These are phyloP conservation scores for Idaea straminata DNA, from an alignment of 2,888 invertebrate genomes.

Conservation along the genomic window DNA sequence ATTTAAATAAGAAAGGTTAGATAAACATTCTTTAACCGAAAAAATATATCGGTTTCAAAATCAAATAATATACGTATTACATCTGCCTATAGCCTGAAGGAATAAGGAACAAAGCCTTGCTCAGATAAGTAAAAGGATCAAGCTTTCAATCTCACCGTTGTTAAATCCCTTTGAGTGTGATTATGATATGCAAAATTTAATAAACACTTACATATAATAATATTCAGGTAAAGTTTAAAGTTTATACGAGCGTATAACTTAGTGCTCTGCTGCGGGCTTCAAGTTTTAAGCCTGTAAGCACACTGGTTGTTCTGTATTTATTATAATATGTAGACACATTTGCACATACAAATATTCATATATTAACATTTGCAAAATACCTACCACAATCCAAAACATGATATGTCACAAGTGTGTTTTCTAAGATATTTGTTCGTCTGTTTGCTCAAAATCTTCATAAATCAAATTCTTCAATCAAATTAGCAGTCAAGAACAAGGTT, in stretches of 20 bases:
- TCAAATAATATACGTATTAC: not conserved
- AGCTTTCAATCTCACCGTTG: not conserved
- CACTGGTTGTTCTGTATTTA: not conserved
- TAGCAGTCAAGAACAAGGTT: too few species aligned
- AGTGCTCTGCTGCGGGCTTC: not conserved
- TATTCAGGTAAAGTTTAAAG: constrained; percentile 4
- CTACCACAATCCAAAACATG: too few species aligned
- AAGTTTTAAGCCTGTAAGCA: constrained; percentile 2
- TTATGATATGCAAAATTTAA: not conserved
- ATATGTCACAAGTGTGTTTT: too few species aligned
- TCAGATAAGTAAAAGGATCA: not conserved
- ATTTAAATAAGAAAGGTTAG: not conserved
- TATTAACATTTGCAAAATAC: too few species aligned
- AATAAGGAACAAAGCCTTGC: not conserved
- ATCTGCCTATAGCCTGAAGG: not conserved
- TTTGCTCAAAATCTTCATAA: too few species aligned
- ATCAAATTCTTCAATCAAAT: too few species aligned
- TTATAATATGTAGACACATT: not conserved
- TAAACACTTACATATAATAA: constrained; percentile 6
- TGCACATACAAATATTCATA: not conserved
- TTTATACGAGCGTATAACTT: constrained; percentile 1
- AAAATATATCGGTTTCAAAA: not conserved
- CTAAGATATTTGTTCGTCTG: too few species aligned
- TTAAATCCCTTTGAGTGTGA: not conserved
- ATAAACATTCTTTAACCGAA: not conserved